These are phyloP conservation scores for Bugula neritina DNA, from an alignment of 2,888 invertebrate species.

Conservation along the genomic window DNA sequence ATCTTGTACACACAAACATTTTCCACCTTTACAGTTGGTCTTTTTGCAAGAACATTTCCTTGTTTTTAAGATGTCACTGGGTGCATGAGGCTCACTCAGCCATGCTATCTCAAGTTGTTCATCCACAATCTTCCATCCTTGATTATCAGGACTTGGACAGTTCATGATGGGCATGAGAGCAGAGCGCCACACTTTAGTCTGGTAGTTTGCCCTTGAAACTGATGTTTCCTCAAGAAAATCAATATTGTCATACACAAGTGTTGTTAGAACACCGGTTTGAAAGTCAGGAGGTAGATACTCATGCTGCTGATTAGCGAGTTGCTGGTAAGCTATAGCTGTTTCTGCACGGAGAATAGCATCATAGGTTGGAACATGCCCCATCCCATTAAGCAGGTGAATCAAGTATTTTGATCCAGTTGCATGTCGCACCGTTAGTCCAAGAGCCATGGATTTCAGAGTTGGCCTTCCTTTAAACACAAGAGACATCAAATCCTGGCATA, in stretches of 20 bases:
- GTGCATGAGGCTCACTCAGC: no score
- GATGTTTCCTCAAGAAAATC: not conserved
- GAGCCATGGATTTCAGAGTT: not conserved
- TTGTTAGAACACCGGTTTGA: not conserved
- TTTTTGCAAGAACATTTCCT: no score
- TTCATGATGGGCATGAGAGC: no score
- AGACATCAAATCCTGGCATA: not conserved
- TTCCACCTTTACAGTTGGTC: no score
- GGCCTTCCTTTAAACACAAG: not conserved
- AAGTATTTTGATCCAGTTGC: not conserved
- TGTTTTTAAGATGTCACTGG: no score
- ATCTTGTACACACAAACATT: no score
- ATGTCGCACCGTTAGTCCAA: not conserved
- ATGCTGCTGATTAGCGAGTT: not conserved
- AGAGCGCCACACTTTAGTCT: no score
- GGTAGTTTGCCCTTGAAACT: no score
- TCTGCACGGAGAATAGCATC: slow-evolving; percentile 4
- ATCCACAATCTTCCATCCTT: no score
- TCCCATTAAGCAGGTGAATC: not conserved
- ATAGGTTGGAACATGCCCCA: not conserved
- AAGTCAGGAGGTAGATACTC: not conserved
- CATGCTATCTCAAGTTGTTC: no score
- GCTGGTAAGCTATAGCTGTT: not conserved
- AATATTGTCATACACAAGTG: slow-evolving; percentile 1
- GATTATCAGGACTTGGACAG: no score